Base-by-base conservation (phyloP, 2,797 vertebrate genomes). In the Brachyalestes nurse region DNA sequence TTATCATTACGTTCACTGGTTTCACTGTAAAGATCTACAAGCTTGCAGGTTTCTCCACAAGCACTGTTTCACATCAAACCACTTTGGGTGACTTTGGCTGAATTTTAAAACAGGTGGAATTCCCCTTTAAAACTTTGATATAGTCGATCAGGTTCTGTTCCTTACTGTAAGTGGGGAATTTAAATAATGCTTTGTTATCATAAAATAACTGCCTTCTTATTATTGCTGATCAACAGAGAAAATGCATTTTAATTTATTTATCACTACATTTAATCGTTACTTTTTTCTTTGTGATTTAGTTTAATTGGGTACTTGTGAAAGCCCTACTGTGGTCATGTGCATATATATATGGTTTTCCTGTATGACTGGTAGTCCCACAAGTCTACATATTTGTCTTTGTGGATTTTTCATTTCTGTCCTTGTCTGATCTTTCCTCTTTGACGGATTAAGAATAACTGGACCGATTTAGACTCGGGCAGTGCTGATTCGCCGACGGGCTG, bases 401-500 rank as follows among this genome's bases (percentile, higher is more conserved):
- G 13, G n/a, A 21, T 23, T 10, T 47, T 45, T n/a, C 38, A n/a
- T 69, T 49, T 10, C 42, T 42, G 38, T 42, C 16, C 4, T 57
- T n/a, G 1, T 38, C 13, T 65, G 8, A 40, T 10, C 13, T 0
- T 40, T 23, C 14, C 3, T 72, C 12, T 64, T 23, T 1, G 10
- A 3, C 28, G 40, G 23, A 17, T 57, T 66, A 7, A 55, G 34
- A 23, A 64, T 53, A 16, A 7, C 23, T 72, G 67, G n/a, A 14
- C 14, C 25, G 57, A 21, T 19, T 62, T 55, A 12, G 28, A 12
- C 34, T 71, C 42, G 69, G n/a, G 23, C 21, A 72, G 62, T 49
- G 23, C 47, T 34, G 61, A 80, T 80, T 80, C n/a, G 23, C 23
- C 60, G 19, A 28, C 55, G n/a, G 45, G 47, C 53, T 45, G 40